Evolutionary conservation across 2,113 vertebrate species (phyloP).

Genomic region (Gymnarchus niloticus): DNA sequence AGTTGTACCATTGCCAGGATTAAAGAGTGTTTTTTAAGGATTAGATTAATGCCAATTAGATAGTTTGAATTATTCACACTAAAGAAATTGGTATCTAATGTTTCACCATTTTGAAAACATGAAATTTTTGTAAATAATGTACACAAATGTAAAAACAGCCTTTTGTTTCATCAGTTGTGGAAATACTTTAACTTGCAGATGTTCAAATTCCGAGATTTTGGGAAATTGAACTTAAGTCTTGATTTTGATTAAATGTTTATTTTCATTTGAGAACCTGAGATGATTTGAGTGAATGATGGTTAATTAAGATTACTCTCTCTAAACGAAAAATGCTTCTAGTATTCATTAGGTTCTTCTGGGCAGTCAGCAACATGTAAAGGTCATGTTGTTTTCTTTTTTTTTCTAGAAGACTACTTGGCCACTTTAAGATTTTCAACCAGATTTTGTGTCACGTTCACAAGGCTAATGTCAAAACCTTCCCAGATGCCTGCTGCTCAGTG

Average conservation of each 20-base stretch:
- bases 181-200: conserved; percentile 23
- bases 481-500: neutral
- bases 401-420: conserved; percentile 29
- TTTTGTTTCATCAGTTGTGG: conserved; percentile 35
- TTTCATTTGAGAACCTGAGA: conserved; percentile 47
- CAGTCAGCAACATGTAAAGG: conserved; percentile 61
- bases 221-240: conserved; percentile 53
- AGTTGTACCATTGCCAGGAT: conserved; percentile 48
- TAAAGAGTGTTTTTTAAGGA: conserved; percentile 41
- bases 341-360: conserved; percentile 60
- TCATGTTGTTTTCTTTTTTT: conserved; percentile 51
- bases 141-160: conserved; percentile 35
- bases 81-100: conserved; percentile 37
- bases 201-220: conserved; percentile 35
- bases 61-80: conserved; percentile 38
- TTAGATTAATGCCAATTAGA: conserved; percentile 44
- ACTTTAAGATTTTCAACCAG: too few species aligned
- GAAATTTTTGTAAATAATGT: too few species aligned
- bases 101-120: conserved; percentile 38
- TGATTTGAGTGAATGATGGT: too few species aligned
- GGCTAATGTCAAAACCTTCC: neutral
- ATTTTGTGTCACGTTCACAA: neutral
- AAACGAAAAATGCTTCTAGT: conserved; percentile 58
- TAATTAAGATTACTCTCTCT: conserved; percentile 65
- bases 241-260: conserved; percentile 60